Conservation (phyloP, 2,113 vertebrate species). For the Ancistrus triradiatus region DNA sequence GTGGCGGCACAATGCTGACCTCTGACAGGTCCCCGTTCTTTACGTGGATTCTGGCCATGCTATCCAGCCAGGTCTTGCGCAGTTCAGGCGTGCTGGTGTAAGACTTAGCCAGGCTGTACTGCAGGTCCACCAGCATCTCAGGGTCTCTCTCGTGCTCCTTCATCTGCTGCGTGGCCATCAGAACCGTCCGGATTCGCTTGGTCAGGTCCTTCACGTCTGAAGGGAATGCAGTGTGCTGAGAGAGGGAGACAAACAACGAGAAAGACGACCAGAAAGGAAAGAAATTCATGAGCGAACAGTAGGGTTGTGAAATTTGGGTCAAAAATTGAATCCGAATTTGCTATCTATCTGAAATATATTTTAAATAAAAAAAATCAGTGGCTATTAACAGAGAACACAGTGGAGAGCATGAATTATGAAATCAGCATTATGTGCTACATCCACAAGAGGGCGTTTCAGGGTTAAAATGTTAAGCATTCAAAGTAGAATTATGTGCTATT, state of each 20-base stretch:
- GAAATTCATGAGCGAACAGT: too few species aligned
- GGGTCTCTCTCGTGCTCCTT: constrained; percentile 97
- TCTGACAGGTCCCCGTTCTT: constrained; percentile 97
- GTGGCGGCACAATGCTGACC: too few species aligned
- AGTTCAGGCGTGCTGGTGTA: constrained; percentile 96
- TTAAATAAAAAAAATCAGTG: too few species aligned
- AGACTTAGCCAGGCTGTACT: constrained; percentile 96
- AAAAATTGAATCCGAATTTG: too few species aligned
- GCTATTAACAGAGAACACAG: too few species aligned
- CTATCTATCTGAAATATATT: too few species aligned
- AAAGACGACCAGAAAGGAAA: not conserved
- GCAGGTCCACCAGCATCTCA: constrained; percentile 97
- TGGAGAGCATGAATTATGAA: too few species aligned
- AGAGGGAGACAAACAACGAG: not conserved
- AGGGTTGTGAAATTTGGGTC: too few species aligned
- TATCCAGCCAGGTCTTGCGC: constrained; percentile 96
- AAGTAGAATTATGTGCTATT: too few species aligned
- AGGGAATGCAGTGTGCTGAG: constrained; percentile 88
- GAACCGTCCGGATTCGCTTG: constrained; percentile 91
- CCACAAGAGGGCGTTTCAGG: too few species aligned
- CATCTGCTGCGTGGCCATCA: constrained; percentile 99
- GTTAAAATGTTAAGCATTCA: too few species aligned
- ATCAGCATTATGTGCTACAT: too few species aligned
- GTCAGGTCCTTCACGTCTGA: constrained; percentile 95
- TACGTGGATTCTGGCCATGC: constrained; percentile 95